These are phyloP conservation scores for Corythornis madagascariensis DNA, from an alignment of 2,113 vertebrate species.

Conservation along the genomic window DNA sequence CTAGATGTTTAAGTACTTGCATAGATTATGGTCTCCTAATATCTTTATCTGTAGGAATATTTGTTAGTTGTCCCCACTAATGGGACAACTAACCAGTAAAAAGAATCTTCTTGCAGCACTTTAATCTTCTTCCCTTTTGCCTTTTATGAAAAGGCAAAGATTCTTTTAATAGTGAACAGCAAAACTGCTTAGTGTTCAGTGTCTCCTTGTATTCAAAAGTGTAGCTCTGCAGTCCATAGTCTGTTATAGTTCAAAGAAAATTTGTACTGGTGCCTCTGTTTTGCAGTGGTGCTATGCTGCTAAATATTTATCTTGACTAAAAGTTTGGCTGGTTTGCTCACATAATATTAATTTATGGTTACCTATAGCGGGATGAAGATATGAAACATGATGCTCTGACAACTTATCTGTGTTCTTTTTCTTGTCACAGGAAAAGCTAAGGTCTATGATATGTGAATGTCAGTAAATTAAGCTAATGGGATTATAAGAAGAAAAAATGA, in stretches of 20 bases:
- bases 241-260: background rate
- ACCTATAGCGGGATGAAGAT: background rate
- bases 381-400: background rate
- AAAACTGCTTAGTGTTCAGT: background rate
- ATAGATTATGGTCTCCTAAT: background rate
- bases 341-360: background rate
- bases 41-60: background rate
- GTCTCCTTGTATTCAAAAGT: background rate
- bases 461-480: background rate
- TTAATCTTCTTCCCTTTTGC: background rate
- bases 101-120: background rate
- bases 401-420: background rate
- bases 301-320: background rate
- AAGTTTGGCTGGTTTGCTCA: background rate
- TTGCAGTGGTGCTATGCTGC: background rate
- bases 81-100: background rate
- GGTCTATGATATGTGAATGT: background rate
- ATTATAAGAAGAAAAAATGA: background rate
- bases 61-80: background rate
- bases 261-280: background rate
- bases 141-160: background rate
- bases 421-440: background rate
- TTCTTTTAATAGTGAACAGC: background rate
- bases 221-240: background rate
- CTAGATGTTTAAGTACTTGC: background rate